Percentiles rank a stretch among this genome's conserved stretches.
phyloP scores from a whole-genome alignment of 2,113 vertebrate species.

The Calypte anna region DNA sequence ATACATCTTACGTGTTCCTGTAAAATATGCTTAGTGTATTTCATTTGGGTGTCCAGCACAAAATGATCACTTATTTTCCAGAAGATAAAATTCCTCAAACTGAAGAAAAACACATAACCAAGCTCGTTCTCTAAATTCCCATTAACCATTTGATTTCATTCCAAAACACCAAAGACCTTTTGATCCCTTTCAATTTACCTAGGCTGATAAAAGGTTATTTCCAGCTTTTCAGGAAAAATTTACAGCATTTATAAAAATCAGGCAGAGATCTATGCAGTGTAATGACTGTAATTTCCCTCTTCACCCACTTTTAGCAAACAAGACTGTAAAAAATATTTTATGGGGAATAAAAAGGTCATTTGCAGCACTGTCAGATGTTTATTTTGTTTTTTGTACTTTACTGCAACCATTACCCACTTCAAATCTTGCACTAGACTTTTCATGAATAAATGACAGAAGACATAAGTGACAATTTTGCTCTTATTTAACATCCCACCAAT shows the following conservation, averaged over 20 bases:
- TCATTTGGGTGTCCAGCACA: neutral
- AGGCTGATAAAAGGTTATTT: neutral
- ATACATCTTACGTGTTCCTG: neutral
- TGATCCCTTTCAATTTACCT: neutral
- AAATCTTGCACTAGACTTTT: neutral
- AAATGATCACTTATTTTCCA: neutral
- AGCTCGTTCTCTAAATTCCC: neutral
- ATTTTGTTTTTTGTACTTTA: conserved; percentile 1
- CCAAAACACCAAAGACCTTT: neutral
- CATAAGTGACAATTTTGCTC: neutral
- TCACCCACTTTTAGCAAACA: neutral
- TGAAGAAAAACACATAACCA: neutral
- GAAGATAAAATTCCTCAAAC: neutral
- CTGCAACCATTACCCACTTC: neutral
- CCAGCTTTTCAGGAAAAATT: neutral
- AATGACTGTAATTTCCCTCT: neutral
- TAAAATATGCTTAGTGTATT: neutral
- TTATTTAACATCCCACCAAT: neutral
- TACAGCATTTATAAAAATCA: neutral
- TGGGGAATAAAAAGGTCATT: neutral
- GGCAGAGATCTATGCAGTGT: neutral
- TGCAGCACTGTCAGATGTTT: neutral
- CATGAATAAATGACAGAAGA: neutral
- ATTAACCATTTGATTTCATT: neutral
- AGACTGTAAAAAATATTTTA: neutral